These are phyloP conservation scores for Dryocosmus kuriphilus DNA, from an alignment of 2,888 invertebrate species.

Conservation along the genomic window DNA sequence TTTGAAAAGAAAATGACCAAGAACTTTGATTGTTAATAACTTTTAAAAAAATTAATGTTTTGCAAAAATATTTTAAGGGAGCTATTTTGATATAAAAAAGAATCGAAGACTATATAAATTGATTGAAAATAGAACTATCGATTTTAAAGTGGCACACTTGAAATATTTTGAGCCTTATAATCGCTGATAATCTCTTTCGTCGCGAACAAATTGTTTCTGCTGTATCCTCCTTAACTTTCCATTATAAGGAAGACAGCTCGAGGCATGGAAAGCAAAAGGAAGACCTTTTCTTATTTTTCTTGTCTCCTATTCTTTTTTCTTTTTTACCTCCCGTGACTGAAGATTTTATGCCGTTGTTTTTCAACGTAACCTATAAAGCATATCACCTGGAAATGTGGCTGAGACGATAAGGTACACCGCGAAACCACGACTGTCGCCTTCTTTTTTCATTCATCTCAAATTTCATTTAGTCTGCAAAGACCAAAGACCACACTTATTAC, in stretches of 20 bases:
- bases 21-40: too few species aligned
- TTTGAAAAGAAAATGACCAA: too few species aligned
- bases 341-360: slow-evolving; percentile 24
- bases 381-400: slow-evolving; percentile 23
- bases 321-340: slow-evolving; percentile 11
- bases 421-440: slow-evolving; percentile 24
- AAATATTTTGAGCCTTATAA: too few species aligned
- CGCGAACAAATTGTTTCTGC: neutral
- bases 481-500: slow-evolving; percentile 19
- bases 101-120: too few species aligned
- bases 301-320: neutral
- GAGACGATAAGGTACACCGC: slow-evolving; percentile 36
- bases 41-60: too few species aligned
- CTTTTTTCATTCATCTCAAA: slow-evolving; percentile 23
- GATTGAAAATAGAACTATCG: too few species aligned
- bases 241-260: slow-evolving; percentile 23
- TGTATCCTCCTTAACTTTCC: slow-evolving; percentile 4
- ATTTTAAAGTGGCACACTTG: too few species aligned
- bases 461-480: slow-evolving; percentile 18
- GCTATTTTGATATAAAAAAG: too few species aligned
- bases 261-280: slow-evolving; percentile 1
- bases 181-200: neutral
- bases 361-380: slow-evolving; percentile 18
- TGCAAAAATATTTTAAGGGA: too few species aligned
- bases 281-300: slow-evolving; percentile 22